Percentiles rank a stretch among this genome's conserved stretches.
Conservation (phyloP, 2,888 invertebrate species). For the Drosophila hamatofila region DNA sequence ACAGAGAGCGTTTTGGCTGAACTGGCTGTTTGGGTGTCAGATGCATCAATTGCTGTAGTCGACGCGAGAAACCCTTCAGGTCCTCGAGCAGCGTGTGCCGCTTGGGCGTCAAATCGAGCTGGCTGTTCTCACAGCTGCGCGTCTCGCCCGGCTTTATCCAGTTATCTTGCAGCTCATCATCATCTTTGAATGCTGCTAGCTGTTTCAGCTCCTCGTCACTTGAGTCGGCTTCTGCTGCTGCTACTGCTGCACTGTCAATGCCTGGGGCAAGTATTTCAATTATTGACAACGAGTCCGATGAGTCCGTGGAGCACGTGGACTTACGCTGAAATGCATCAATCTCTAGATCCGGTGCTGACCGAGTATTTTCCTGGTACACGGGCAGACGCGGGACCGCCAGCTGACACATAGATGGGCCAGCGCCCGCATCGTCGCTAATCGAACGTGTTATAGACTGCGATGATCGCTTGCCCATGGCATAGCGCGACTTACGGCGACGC, state of each 20-base stretch:
- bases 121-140: constrained; percentile 78
- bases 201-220: constrained; percentile 53
- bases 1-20: constrained; percentile 29
- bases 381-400: constrained; percentile 58
- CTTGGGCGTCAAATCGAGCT: constrained; percentile 64
- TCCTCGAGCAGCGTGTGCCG: constrained; percentile 79
- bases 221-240: constrained; percentile 20
- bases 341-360: constrained; percentile 77
- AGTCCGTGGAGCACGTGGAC: constrained; percentile 66
- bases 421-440: constrained; percentile 79
- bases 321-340: constrained; percentile 55
- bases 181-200: constrained; percentile 42
- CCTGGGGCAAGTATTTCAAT: constrained; percentile 55
- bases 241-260: constrained; percentile 34
- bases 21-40: constrained; percentile 34
- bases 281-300: constrained; percentile 62
- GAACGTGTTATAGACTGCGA: constrained; percentile 76
- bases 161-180: constrained; percentile 66
- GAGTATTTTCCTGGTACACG: constrained; percentile 70
- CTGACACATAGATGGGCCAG: constrained; percentile 41
- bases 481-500: constrained; percentile 64
- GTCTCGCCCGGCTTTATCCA: constrained; percentile 84
- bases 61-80: constrained; percentile 77
- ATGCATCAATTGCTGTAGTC: constrained; percentile 71
- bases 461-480: constrained; percentile 38